phyloP scores from a whole-genome alignment of 1,140 invertebrate species.

The Tribolium castaneum region DNA sequence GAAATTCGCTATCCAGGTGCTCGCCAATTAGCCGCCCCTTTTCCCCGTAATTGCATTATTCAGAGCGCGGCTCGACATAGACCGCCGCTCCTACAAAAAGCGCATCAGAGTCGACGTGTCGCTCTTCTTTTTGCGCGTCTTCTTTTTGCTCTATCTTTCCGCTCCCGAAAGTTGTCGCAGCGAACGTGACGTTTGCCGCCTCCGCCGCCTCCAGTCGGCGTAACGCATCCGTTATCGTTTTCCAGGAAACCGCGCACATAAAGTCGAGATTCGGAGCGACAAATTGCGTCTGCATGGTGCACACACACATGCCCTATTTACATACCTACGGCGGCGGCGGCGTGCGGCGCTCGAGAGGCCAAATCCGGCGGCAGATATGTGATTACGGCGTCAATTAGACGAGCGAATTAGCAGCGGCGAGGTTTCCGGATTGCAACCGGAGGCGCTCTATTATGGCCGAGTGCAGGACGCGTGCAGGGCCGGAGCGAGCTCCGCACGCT shows the following conservation, averaged over 20 bases:
- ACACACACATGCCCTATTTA: constrained; percentile 10
- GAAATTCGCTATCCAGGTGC: not conserved
- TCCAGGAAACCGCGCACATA: constrained; percentile 20
- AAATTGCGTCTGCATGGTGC: constrained; percentile 6
- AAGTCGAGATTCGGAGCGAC: constrained; percentile 4
- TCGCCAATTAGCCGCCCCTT: not conserved
- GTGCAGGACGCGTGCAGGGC: not conserved
- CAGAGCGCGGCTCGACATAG: not conserved
- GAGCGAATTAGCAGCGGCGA: constrained; percentile 21
- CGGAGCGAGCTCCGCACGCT: not conserved
- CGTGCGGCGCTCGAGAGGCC: not conserved
- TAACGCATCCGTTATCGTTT: constrained; percentile 17
- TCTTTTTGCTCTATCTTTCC: constrained; percentile 19
- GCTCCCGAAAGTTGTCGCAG: constrained; percentile 27
- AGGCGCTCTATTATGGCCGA: constrained; percentile 3
- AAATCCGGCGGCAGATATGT: constrained; percentile 23
- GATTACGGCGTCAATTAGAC: constrained; percentile 39
- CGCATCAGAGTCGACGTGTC: not conserved
- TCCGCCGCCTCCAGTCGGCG: constrained; percentile 20
- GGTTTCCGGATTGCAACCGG: constrained; percentile 22
- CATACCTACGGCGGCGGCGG: not conserved
- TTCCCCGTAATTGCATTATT: not conserved
- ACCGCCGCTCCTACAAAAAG: not conserved
- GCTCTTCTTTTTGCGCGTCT: not conserved
- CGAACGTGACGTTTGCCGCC: constrained; percentile 29